These are phyloP conservation scores for Coptodon bakossiorum DNA, from an alignment of 2,113 vertebrate species.

Conservation along the genomic window DNA sequence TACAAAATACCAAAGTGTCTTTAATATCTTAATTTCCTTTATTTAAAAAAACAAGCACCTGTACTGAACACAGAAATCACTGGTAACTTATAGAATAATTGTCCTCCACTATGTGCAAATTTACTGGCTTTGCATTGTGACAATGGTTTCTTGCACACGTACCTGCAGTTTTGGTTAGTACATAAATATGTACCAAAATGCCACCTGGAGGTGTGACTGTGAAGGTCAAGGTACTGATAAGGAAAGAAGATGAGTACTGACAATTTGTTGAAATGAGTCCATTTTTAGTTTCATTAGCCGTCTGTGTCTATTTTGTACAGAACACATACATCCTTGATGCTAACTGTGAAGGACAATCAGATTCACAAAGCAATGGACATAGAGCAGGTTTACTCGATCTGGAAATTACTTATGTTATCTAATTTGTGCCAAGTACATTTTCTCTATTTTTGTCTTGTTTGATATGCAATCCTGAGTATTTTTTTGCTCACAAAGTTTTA, in stretches of 20 bases:
- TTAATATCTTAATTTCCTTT: constrained; percentile 58
- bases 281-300: constrained; percentile 45
- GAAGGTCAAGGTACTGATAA: constrained; percentile 57
- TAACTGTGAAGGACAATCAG: constrained; percentile 78
- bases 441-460: constrained; percentile 55
- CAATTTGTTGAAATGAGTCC: constrained; percentile 27
- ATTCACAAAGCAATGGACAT: constrained; percentile 66
- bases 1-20: constrained; percentile 73
- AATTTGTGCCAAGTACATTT: constrained; percentile 73
- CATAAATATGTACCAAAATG: constrained; percentile 29
- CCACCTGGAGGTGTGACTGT: constrained; percentile 30
- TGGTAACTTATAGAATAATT: constrained; percentile 42
- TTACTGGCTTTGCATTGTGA: constrained; percentile 56
- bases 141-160: constrained; percentile 55
- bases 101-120: constrained; percentile 48
- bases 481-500: constrained; percentile 57
- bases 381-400: constrained; percentile 64
- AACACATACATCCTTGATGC: constrained; percentile 47
- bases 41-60: constrained; percentile 62
- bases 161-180: constrained; percentile 46
- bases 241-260: constrained; percentile 37
- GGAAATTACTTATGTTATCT: constrained; percentile 56
- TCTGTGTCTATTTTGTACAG: constrained; percentile 59
- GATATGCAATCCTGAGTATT: constrained; percentile 71
- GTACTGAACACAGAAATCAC: constrained; percentile 63